Evolutionary conservation across 2,797 vertebrate species (phyloP).

Genomic region (Eptatretus atami): DNA sequence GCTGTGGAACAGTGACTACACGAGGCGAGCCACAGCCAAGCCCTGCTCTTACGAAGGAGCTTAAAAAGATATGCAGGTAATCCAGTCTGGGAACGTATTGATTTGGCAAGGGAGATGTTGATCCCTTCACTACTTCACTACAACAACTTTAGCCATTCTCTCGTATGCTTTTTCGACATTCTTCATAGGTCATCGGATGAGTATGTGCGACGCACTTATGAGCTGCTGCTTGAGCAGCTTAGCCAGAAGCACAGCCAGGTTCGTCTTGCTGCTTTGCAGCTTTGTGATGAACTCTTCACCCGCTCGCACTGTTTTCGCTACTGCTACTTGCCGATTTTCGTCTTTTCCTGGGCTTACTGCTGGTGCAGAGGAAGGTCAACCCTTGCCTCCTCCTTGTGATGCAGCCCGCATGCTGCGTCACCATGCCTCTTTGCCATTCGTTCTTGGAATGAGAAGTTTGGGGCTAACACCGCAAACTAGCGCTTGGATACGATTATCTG

Average conservation of each 20-base stretch:
- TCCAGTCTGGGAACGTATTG: constrained; percentile 9
- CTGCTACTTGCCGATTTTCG: constrained; percentile 45
- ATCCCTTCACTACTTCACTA: no score
- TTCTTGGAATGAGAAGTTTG: constrained; percentile 35
- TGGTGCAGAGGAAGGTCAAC: constrained; percentile 35
- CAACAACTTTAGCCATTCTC: neutral
- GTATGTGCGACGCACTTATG: constrained; percentile 29
- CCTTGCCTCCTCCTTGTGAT: constrained; percentile 46
- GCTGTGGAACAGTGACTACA: constrained; percentile 55
- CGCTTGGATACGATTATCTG: constrained; percentile 53
- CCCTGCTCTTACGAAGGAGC: constrained; percentile 29
- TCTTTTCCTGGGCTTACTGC: constrained; percentile 50
- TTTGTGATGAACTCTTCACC: constrained; percentile 29
- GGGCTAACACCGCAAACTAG: constrained; percentile 49
- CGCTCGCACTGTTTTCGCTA: constrained; percentile 47
- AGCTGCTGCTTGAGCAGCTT: constrained; percentile 38
- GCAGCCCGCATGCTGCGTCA: constrained; percentile 34
- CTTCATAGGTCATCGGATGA: constrained; percentile 29
- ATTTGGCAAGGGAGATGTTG: no score
- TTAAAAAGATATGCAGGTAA: constrained; percentile 70
- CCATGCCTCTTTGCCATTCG: constrained; percentile 28
- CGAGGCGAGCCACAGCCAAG: constrained; percentile 34
- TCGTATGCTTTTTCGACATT: neutral
- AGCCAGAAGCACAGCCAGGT: constrained; percentile 39
- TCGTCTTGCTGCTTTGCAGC: constrained; percentile 48